phyloP scores from a whole-genome alignment of 30 jellyfish, hydroid and myxozoan species.

The Nemopilema nomurai region DNA sequence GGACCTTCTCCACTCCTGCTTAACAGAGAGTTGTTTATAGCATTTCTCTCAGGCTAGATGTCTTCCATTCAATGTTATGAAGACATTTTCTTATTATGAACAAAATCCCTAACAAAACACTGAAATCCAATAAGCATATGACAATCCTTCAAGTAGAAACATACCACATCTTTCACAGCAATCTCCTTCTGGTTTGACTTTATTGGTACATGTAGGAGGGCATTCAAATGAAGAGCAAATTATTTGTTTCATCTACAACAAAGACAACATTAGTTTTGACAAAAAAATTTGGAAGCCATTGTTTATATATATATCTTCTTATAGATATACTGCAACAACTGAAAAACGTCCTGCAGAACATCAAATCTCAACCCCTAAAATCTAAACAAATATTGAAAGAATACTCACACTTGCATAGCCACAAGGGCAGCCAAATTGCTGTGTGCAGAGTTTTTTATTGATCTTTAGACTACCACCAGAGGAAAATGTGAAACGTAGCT shows the following conservation, averaged over 20 bases:
- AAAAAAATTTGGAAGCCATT: background rate
- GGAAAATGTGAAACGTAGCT: conserved; percentile 21
- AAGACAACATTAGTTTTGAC: no score
- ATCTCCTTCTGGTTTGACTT: conserved; percentile 64
- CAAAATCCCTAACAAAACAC: background rate
- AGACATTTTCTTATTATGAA: no score
- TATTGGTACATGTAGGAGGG: conserved; percentile 58
- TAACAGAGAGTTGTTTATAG: no score
- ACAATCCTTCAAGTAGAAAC: background rate
- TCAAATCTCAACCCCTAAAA: background rate
- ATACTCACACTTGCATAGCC: conserved; percentile 47
- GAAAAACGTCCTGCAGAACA: background rate
- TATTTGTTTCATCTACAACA: conserved; percentile 36
- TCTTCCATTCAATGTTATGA: no score
- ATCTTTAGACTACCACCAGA: conserved; percentile 28
- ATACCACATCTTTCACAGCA: conserved; percentile 71
- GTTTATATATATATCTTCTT: background rate
- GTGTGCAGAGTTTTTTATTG: conserved; percentile 7
- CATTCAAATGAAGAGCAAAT: conserved; percentile 44
- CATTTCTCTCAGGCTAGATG: no score
- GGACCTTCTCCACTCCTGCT: no score
- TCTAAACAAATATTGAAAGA: no score
- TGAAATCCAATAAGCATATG: background rate
- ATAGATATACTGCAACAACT: background rate
- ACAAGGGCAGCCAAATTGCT: conserved; percentile 50